Base-by-base conservation (phyloP, 2,797 vertebrate genomes). In the Cuculus canorus region DNA sequence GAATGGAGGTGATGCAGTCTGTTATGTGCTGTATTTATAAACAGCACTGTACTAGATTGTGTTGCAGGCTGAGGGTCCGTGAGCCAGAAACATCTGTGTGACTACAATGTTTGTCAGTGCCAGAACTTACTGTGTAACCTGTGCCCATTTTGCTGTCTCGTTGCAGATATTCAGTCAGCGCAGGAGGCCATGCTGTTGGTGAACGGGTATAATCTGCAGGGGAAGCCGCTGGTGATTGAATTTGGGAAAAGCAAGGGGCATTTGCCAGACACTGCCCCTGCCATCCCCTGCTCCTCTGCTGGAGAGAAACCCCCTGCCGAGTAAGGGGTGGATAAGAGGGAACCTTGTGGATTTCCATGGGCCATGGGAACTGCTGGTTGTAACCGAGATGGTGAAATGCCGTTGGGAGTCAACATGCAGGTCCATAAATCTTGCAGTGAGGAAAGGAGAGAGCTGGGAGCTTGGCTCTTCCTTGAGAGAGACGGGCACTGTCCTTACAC, bases 191-290 rank as follows among this genome's bases (percentile, higher is more conserved):
- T 99, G 97, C 96, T 95, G 65, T 84, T 99, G 97, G 84, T 99
- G 95, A 98, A 99, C 1, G 99, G 99, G 60, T 99, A 98, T 97
- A 97, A 94, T 61, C 97, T 99, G 72, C 97, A 97, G 75, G 99
- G 98, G 72, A 99, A 98, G 96, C 98, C 99, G 3, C 70, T 99
- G 93, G 98, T 99, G 90, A 98, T 99, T 5, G 99, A 99, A 92
- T 99, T 99, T 96, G 98, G 98, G 90, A 98, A 97, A 45, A 98
- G 98, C 75, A 98, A 97, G 96, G 94, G 57, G 47, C 95, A 86
- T 60, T 54, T 13, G 14, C 66, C 91, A 71, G 45, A 94, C 63
- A 22, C 83, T 81, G 93, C 92, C 18, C 23, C 77, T 70, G 50
- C 91, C 33, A 32, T 25, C 33, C 35, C 78, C 52, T 60, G 66